These are phyloP conservation scores for Loriculus beryllinus DNA, from an alignment of 2,797 vertebrate species.

Conservation along the genomic window DNA sequence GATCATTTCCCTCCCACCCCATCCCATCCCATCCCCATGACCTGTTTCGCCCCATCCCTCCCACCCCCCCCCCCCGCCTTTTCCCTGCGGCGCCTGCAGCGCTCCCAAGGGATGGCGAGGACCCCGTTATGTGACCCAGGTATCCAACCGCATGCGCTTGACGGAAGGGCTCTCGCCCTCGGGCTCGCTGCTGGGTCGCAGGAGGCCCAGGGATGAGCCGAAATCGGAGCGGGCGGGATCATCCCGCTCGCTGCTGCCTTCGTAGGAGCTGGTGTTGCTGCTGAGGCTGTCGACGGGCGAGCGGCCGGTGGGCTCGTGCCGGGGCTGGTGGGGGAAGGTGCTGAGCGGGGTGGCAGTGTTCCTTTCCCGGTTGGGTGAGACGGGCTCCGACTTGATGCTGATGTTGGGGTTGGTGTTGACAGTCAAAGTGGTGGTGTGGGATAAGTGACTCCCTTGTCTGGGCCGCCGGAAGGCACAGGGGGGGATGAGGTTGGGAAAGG, in stretches of 20 bases:
- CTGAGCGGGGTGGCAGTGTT: slow-evolving; percentile 83
- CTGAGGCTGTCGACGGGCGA: slow-evolving; percentile 92
- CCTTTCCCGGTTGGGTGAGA: slow-evolving; percentile 91
- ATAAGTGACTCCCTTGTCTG: slow-evolving; percentile 88
- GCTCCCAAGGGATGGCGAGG: background rate
- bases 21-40: background rate
- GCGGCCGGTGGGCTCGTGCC: slow-evolving; percentile 75
- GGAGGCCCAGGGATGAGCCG: slow-evolving; percentile 81
- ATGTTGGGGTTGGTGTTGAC: slow-evolving; percentile 92
- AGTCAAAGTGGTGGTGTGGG: slow-evolving; percentile 87
- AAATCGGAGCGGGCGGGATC: slow-evolving; percentile 83
- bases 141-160: slow-evolving; percentile 92
- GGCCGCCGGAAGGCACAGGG: background rate
- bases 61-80: background rate
- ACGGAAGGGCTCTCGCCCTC: slow-evolving; percentile 88
- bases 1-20: background rate
- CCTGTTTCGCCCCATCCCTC: background rate
- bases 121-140: slow-evolving; percentile 89
- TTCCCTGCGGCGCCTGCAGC: background rate
- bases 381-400: slow-evolving; percentile 95
- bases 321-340: slow-evolving; percentile 81
- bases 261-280: slow-evolving; percentile 92
- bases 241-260: slow-evolving; percentile 90
- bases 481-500: background rate
- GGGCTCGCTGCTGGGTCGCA: slow-evolving; percentile 81